phyloP scores from a whole-genome alignment of 2,888 invertebrate genomes.

The Rhamnusium bicolor region DNA sequence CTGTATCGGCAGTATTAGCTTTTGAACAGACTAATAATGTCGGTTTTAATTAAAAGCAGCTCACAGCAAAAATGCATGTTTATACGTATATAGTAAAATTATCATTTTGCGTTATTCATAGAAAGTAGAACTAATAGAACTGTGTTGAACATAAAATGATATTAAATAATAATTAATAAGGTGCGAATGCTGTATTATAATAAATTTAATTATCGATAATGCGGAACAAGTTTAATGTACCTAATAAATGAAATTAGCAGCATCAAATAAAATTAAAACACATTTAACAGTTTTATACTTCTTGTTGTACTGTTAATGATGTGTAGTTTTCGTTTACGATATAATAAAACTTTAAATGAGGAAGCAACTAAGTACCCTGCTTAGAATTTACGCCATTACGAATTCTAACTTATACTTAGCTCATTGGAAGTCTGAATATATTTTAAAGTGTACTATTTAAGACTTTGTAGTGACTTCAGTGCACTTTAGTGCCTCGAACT shows the following conservation, averaged over 20 bases:
- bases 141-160: not conserved
- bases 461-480: constrained; percentile 30
- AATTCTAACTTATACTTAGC: constrained; percentile 41
- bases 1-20: constrained; percentile 15
- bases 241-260: constrained; percentile 24
- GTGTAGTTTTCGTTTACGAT: constrained; percentile 50
- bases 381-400: constrained; percentile 36
- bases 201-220: constrained; percentile 26
- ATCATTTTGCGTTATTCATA: not conserved
- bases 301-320: constrained; percentile 47
- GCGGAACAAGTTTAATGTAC: constrained; percentile 7
- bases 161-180: constrained; percentile 15
- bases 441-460: constrained; percentile 13
- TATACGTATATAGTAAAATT: not conserved
- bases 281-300: constrained; percentile 35
- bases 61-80: not conserved
- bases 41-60: constrained; percentile 1
- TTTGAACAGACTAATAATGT: constrained; percentile 1
- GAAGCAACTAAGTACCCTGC: constrained; percentile 43
- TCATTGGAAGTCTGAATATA: constrained; percentile 30
- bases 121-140: not conserved
- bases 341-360: constrained; percentile 49
- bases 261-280: constrained; percentile 28
- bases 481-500: constrained; percentile 17
- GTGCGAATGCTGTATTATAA: constrained; percentile 1